A percentile compares a stretch with the other conserved stretches of the same genome.
Conservation (phyloP, 2,797 vertebrate species). For the Chrysolophus pictus region DNA sequence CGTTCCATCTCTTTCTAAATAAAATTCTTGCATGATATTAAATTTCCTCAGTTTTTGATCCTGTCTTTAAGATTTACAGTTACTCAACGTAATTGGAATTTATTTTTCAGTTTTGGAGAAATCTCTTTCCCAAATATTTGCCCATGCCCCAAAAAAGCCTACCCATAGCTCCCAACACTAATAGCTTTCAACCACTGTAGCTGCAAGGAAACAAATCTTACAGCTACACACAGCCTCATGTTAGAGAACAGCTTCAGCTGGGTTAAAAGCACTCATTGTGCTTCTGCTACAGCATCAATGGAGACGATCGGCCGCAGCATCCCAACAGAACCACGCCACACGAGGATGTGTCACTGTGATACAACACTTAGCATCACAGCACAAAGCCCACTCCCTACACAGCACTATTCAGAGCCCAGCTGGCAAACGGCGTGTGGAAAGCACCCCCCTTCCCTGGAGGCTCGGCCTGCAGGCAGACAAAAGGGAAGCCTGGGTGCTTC, state of each 20-base stretch:
- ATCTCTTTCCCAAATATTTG: neutral
- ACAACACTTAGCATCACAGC: neutral
- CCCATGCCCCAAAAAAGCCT: neutral
- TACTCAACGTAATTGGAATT: neutral
- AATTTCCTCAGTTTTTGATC: neutral
- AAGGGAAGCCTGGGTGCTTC: neutral
- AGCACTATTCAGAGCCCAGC: neutral
- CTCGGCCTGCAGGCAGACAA: neutral
- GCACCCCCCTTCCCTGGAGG: neutral
- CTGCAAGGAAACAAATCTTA: neutral
- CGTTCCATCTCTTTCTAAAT: neutral
- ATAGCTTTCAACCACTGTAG: neutral
- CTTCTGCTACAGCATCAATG: neutral
- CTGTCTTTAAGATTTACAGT: neutral
- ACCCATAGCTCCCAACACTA: neutral
- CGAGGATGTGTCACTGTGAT: rapidly evolving
- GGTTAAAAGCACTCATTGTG: neutral
- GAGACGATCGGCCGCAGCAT: neutral
- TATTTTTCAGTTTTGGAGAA: neutral
- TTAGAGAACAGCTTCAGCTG: neutral
- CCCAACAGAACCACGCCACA: rapidly evolving
- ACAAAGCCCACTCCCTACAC: neutral
- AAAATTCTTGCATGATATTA: neutral
- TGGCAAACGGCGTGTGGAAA: rapidly evolving
- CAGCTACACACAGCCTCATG: neutral